Conservation (phyloP, 1,140 invertebrate genomes). For the Drosophila virilis region DNA sequence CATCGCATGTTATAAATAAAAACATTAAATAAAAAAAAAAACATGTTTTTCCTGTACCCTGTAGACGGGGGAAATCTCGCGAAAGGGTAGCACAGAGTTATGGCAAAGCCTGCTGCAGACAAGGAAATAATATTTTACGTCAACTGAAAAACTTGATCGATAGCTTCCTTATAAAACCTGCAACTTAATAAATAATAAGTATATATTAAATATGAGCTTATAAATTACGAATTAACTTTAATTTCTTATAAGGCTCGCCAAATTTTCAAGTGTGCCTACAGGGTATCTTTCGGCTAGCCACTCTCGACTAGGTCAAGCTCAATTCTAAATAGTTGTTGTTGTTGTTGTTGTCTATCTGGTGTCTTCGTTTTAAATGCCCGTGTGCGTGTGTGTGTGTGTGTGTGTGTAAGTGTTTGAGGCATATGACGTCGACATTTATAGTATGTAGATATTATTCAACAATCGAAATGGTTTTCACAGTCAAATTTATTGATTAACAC, state of each 20-base stretch:
- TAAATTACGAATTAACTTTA: no score
- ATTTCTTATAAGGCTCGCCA: no score
- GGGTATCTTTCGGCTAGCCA: slow-evolving; percentile 33
- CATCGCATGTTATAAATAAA: slow-evolving; percentile 1
- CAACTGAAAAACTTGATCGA: no score
- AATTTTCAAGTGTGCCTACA: not conserved
- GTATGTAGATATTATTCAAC: slow-evolving; percentile 58
- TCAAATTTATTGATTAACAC: slow-evolving; percentile 81
- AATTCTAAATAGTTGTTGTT: slow-evolving; percentile 11
- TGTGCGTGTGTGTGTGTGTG: slow-evolving; percentile 13
- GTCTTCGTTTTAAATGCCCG: slow-evolving; percentile 23
- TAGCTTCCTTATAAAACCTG: no score
- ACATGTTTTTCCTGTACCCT: slow-evolving; percentile 35
- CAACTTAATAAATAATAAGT: no score
- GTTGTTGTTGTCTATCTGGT: slow-evolving; percentile 3
- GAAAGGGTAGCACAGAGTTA: not conserved
- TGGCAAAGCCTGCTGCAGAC: no score
- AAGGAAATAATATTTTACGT: no score
- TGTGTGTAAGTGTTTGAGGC: slow-evolving; percentile 13
- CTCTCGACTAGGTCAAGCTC: slow-evolving; percentile 8
- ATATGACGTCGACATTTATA: slow-evolving; percentile 49
- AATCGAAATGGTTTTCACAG: slow-evolving; percentile 79
- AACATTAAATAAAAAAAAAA: slow-evolving; percentile 3
- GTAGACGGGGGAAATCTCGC: not conserved
- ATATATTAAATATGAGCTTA: no score